Evolutionary conservation across 2,797 vertebrate species (phyloP), one percentile per base, ranked within the genome.

Genomic region (Microctenopoma steveboyesi): DNA sequence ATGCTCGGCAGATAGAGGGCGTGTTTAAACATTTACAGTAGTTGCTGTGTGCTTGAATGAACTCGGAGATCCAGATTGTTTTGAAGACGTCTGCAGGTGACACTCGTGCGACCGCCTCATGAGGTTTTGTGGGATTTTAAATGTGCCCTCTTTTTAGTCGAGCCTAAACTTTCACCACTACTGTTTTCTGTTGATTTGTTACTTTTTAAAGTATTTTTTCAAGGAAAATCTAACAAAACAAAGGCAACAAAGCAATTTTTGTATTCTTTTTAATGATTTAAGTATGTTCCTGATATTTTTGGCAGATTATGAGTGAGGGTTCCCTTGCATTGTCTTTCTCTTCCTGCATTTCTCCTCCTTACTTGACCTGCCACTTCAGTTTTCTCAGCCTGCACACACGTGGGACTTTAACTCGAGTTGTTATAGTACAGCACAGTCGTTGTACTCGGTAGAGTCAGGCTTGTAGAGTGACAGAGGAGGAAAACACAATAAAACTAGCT

Each of bases 141-240:
- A 33, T 0, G 3, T 15, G 63, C n/a, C 64, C 49, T 78, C 68
- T 43, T 0, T 67, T 2, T 1, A 13, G 52, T 61, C 46, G 2
- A 61, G 69, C 74, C 75, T 47, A 8, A 35, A 37, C 65, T 4
- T 56, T 52, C 79, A 57, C 78, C 75, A 60, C 74, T 52, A 67
- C 72, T 88, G 80, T 92, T 89, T 84, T 89, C 84, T 92, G 79
- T 93, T 92, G 72, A 87, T 92, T 93, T 92, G 80, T 93, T 89
- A 92, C 89, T 92, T 94, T 93, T 93, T 90, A 90, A 93, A 91
- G 78, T 94, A 91, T 94, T 93, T 94, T 94, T 95, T 93, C 92
- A 93, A 94, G 91, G 93, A 93, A 94, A 94, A 91, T 83, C 68
- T 69, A 85, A 89, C 86, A 81, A 76, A 88, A 85, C 79, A 78